phyloP scores from a whole-genome alignment of 1,140 invertebrate genomes.

The Drosophila elegans region DNA sequence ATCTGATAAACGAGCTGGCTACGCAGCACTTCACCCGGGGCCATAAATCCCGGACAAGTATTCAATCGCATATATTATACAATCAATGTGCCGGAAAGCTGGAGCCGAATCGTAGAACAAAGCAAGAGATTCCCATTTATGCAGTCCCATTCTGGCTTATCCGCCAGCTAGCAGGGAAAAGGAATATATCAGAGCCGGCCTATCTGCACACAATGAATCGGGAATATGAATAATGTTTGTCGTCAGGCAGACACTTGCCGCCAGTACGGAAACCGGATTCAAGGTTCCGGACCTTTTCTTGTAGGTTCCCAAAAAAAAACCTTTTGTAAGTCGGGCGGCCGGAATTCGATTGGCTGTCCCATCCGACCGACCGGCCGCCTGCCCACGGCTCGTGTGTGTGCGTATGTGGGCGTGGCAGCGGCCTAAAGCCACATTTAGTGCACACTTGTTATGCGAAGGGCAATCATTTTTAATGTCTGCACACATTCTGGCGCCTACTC shows the following conservation, averaged over 20 bases:
- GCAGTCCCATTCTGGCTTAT: slow-evolving; percentile 49
- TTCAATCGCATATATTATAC: slow-evolving; percentile 40
- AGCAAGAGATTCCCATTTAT: slow-evolving; percentile 31
- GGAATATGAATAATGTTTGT: slow-evolving; percentile 51
- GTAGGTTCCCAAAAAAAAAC: slow-evolving; percentile 17
- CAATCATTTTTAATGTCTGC: slow-evolving; percentile 75
- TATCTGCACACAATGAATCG: slow-evolving; percentile 39
- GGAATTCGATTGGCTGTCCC: slow-evolving; percentile 32
- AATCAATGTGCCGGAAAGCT: slow-evolving; percentile 31
- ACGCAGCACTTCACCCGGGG: not conserved
- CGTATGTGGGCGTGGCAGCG: slow-evolving; percentile 39
- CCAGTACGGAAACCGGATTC: slow-evolving; percentile 1
- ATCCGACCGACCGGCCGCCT: not conserved
- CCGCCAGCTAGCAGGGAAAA: slow-evolving; percentile 15
- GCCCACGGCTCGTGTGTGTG: slow-evolving; percentile 26
- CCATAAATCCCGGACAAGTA: slow-evolving; percentile 33
- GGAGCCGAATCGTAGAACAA: slow-evolving; percentile 22
- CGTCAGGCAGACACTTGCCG: slow-evolving; percentile 33
- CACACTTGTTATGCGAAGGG: slow-evolving; percentile 63
- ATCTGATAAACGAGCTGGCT: slow-evolving; percentile 13
- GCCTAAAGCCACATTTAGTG: slow-evolving; percentile 64
- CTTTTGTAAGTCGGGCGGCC: slow-evolving; percentile 20
- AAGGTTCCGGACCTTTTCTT: slow-evolving; percentile 17
- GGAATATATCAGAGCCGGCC: slow-evolving; percentile 43
- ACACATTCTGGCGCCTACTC: slow-evolving; percentile 46